Percentiles rank a stretch among this genome's conserved stretches.
phyloP scores from a whole-genome alignment of 2,888 invertebrate genomes.

The Thymelicus acteon region DNA sequence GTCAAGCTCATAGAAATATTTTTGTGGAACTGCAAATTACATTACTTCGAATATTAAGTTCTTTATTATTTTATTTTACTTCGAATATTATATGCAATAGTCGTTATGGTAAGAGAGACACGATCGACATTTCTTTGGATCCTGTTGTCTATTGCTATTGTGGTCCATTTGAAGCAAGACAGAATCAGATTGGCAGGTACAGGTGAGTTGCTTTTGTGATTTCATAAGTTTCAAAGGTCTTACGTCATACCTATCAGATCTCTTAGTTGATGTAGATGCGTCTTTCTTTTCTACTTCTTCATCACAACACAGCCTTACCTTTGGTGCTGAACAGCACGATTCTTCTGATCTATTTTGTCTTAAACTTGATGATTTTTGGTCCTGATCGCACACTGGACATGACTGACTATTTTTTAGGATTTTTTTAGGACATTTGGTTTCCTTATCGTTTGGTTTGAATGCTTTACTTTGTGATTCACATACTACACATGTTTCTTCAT shows the following conservation, averaged over 20 bases:
- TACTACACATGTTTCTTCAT: conserved; percentile 20
- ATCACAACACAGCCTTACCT: background rate
- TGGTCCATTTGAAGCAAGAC: background rate
- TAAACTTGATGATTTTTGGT: conserved; percentile 4
- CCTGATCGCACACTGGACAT: conserved; percentile 5
- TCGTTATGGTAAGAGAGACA: conserved; percentile 8
- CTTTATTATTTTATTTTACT: no score
- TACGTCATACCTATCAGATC: conserved; percentile 45
- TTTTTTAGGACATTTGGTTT: background rate
- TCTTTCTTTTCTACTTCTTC: conserved; percentile 31
- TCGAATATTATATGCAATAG: background rate
- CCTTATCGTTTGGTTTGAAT: background rate
- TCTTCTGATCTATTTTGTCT: conserved; percentile 8
- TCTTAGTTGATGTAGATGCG: conserved; percentile 41
- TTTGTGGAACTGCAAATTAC: no score
- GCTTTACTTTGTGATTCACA: conserved; percentile 12
- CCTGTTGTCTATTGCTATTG: background rate
- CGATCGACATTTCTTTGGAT: conserved; percentile 11
- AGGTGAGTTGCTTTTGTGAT: conserved; percentile 15
- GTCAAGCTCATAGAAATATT: no score
- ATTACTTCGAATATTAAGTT: no score
- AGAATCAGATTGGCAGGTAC: conserved; percentile 40
- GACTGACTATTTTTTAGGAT: background rate
- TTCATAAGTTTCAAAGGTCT: conserved; percentile 42
- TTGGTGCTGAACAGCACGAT: conserved; percentile 15